These are phyloP conservation scores for Neosalanx taihuensis DNA, from an alignment of 2,797 vertebrate genomes.

Conservation along the genomic window DNA sequence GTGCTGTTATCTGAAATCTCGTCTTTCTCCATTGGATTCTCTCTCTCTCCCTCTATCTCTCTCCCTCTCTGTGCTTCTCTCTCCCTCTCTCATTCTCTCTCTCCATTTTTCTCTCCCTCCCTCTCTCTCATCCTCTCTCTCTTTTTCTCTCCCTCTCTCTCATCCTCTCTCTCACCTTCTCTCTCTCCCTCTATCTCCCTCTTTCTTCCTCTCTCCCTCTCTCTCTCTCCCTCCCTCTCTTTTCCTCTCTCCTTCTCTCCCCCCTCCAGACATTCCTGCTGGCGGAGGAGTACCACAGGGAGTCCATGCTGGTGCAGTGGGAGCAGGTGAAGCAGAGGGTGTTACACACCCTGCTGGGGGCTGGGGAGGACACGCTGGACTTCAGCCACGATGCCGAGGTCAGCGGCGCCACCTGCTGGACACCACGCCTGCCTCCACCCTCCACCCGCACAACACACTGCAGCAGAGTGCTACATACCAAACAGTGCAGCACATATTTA, in stretches of 20 bases:
- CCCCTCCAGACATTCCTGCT: constrained; percentile 86
- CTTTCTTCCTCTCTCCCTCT: neutral
- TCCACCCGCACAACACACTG: neutral
- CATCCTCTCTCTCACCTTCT: neutral
- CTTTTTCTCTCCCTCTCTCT: neutral
- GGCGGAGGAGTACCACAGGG: constrained; percentile 96
- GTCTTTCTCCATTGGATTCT: neutral
- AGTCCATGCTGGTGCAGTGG: constrained; percentile 99
- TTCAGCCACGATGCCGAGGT: constrained; percentile 97
- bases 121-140: neutral
- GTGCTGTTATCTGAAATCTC: constrained; percentile 8
- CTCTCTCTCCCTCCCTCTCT: neutral
- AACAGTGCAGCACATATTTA: neutral
- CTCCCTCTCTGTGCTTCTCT: neutral
- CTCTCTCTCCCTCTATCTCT: neutral
- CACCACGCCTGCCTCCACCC: neutral
- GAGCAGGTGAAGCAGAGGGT: constrained; percentile 98
- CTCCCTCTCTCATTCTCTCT: neutral
- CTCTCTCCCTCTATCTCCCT: neutral
- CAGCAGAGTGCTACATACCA: neutral
- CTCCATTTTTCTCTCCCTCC: neutral
- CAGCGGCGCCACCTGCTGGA: constrained; percentile 20
- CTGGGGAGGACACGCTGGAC: constrained; percentile 94
- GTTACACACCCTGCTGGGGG: constrained; percentile 91
- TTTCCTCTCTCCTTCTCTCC: neutral